Conservation (phyloP, 1,140 invertebrate genomes). For the Theocolax elegans region DNA sequence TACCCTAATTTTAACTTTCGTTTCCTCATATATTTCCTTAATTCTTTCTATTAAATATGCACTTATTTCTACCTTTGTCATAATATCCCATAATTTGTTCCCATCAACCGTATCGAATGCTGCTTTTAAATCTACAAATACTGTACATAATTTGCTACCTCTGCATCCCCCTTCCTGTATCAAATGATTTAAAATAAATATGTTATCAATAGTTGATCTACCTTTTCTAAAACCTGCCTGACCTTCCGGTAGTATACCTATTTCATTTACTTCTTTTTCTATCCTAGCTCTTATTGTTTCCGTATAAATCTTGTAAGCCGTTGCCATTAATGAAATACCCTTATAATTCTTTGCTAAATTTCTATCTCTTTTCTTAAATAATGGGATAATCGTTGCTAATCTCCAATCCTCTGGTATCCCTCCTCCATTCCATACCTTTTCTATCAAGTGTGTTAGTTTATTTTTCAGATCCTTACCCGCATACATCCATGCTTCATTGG, state of each 20-base stretch:
- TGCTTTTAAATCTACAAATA: too few relatives aligned
- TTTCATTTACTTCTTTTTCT: neutral
- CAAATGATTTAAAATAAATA: neutral
- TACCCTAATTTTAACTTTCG: too few relatives aligned
- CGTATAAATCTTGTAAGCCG: constrained; percentile 30
- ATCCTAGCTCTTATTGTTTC: constrained; percentile 18
- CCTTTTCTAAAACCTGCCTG: too few relatives aligned
- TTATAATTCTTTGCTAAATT: constrained; percentile 23
- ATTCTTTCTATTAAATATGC: too few relatives aligned
- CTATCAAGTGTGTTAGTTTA: neutral
- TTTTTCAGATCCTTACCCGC: neutral
- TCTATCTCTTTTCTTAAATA: constrained; percentile 32
- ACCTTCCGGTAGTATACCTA: neutral
- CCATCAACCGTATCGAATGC: too few relatives aligned
- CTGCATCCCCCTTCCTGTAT: too few relatives aligned
- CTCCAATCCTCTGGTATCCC: constrained; percentile 33
- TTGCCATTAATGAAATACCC: constrained; percentile 26
- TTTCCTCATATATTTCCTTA: too few relatives aligned
- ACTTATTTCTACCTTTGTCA: too few relatives aligned
- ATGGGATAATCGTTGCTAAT: neutral
- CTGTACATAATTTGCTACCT: too few relatives aligned
- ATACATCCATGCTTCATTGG: constrained; percentile 10
- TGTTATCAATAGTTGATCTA: neutral
- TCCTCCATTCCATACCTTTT: constrained; percentile 10
- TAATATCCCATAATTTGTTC: too few relatives aligned